Percentiles rank a stretch among this genome's conserved stretches.
These are phyloP conservation scores for Nannobrachium achirus DNA, from an alignment of 2,113 vertebrate species.

Conservation along the genomic window DNA sequence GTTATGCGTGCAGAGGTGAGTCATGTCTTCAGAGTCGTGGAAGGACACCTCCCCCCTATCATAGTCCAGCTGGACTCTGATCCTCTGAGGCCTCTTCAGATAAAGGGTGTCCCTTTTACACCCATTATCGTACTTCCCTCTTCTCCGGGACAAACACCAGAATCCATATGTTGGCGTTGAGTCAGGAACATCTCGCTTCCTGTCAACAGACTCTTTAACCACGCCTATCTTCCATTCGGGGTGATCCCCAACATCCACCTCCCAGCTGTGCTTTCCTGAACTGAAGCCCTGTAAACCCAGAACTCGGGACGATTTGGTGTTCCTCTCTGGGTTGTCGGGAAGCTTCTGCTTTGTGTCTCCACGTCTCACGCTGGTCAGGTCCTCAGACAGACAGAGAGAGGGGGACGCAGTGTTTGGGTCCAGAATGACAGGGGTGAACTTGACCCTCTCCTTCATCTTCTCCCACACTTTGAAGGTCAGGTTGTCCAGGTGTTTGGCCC, in stretches of 20 bases:
- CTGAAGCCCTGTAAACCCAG: slow-evolving; percentile 18
- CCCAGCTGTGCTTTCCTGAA: slow-evolving; percentile 17
- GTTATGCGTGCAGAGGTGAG: slow-evolving; percentile 8
- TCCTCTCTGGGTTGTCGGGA: slow-evolving; percentile 26
- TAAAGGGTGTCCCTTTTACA: too few species aligned
- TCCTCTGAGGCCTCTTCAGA: background rate
- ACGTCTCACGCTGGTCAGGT: slow-evolving; percentile 16
- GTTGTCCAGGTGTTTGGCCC: too few species aligned
- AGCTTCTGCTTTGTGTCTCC: background rate
- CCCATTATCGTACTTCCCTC: background rate
- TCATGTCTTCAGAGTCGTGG: too few species aligned
- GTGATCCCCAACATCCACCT: slow-evolving; percentile 14
- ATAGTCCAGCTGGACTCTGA: too few species aligned
- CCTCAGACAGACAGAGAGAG: slow-evolving; percentile 12
- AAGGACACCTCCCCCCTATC: too few species aligned
- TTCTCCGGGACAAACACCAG: background rate
- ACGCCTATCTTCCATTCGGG: background rate
- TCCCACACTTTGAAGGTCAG: too few species aligned
- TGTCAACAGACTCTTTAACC: background rate
- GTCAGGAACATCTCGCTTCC: background rate
- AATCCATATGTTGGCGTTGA: slow-evolving; percentile 16
- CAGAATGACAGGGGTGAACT: slow-evolving; percentile 11
- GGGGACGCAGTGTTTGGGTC: slow-evolving; percentile 31
- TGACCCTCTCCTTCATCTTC: too few species aligned
- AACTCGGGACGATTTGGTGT: background rate